These are phyloP conservation scores for Prolemur simus DNA, from an alignment of 2,113 vertebrate species.

Conservation along the genomic window DNA sequence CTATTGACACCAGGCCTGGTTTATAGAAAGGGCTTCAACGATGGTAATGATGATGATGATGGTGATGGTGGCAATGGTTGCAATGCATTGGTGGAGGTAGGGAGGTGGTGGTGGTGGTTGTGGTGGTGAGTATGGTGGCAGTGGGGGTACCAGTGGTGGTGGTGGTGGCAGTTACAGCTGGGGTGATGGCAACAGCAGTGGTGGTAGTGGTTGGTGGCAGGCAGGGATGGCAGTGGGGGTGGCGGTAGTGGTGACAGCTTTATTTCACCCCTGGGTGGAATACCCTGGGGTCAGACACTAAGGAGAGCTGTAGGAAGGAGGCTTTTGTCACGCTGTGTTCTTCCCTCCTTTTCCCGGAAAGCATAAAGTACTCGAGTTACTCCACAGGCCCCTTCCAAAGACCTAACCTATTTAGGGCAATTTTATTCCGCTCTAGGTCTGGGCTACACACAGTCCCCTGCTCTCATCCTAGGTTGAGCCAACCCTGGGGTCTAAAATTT, in stretches of 20 bases:
- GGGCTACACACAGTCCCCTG: not conserved
- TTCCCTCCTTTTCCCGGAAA: not conserved
- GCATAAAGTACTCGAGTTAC: not conserved
- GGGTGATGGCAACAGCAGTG: not conserved
- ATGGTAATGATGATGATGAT: not conserved
- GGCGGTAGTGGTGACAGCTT: not conserved
- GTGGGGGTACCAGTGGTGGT: not conserved
- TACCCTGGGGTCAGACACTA: not conserved
- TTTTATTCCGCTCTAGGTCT: not conserved
- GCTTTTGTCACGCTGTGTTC: not conserved
- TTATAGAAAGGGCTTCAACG: not conserved
- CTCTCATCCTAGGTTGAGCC: not conserved
- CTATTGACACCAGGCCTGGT: not conserved
- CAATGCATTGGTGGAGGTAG: not conserved
- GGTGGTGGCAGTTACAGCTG: not conserved
- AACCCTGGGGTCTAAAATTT: not conserved
- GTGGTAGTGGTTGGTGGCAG: not conserved
- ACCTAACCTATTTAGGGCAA: not conserved
- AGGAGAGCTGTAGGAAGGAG: not conserved
- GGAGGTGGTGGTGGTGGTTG: not conserved
- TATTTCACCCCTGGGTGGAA: not conserved
- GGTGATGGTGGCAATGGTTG: not conserved
- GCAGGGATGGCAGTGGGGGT: not conserved
- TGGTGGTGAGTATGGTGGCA: not conserved
- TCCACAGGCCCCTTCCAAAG: not conserved